A percentile compares a stretch with the other conserved stretches of the same genome.
Evolutionary conservation across 2,888 invertebrate species (phyloP).

Genomic region (Rhodophaea formosa): DNA sequence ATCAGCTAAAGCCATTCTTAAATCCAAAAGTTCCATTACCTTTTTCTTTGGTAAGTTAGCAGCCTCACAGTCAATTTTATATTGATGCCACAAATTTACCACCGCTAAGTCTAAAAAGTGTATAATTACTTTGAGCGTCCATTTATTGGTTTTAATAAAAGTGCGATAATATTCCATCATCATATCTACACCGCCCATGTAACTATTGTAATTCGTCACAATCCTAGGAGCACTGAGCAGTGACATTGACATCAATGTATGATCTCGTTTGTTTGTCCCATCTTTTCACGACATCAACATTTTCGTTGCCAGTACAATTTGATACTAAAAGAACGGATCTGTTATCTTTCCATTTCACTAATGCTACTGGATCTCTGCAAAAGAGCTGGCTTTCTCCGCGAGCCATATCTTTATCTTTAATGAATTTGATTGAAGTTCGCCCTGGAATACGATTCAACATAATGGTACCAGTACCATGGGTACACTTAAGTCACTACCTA

Average conservation of each 20-base stretch:
- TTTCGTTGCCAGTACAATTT: conserved; percentile 15
- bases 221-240: conserved; percentile 28
- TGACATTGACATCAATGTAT: conserved; percentile 30
- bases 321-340: conserved; percentile 27
- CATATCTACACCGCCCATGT: conserved; percentile 34
- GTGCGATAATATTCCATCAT: conserved; percentile 34
- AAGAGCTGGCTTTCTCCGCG: conserved; percentile 24
- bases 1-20: conserved; percentile 15
- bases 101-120: conserved; percentile 36
- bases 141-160: conserved; percentile 40
- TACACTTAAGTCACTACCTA: too few species aligned
- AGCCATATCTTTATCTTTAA: too few species aligned
- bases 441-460: too few species aligned
- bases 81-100: conserved; percentile 35
- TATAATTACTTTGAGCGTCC: conserved; percentile 37
- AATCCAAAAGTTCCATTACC: conserved; percentile 6
- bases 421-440: too few species aligned
- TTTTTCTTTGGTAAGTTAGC: conserved; percentile 8
- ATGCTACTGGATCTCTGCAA: conserved; percentile 17
- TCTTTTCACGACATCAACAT: conserved; percentile 26
- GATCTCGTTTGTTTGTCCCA: conserved; percentile 25
- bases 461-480: too few species aligned
- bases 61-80: conserved; percentile 26
- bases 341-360: conserved; percentile 30
- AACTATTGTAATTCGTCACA: conserved; percentile 29